These are phyloP conservation scores for Seladonia tumulorum DNA, from an alignment of 2,888 invertebrate genomes.

Conservation along the genomic window DNA sequence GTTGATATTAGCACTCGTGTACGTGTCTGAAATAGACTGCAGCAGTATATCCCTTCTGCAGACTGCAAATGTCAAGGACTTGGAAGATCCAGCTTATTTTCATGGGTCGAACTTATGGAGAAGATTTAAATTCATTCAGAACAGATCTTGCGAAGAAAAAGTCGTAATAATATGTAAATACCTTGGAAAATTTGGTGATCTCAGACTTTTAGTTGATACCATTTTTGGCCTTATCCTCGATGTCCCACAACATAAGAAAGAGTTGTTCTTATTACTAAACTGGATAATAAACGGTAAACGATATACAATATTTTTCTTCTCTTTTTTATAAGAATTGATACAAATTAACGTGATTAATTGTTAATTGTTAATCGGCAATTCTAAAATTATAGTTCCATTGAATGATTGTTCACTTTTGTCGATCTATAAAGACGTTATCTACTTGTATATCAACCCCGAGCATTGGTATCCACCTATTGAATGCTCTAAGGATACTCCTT, in stretches of 20 bases:
- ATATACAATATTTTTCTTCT: constrained; percentile 34
- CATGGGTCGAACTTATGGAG: constrained; percentile 87
- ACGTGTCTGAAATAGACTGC: constrained; percentile 85
- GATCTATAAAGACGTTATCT: constrained; percentile 77
- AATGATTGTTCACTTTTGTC: constrained; percentile 56
- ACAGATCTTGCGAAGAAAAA: constrained; percentile 83
- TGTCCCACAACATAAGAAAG: constrained; percentile 86
- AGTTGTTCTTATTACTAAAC: constrained; percentile 87
- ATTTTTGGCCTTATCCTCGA: constrained; percentile 87
- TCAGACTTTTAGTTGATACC: constrained; percentile 87
- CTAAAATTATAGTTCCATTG: constrained; percentile 67
- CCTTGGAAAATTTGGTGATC: constrained; percentile 86
- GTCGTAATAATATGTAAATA: constrained; percentile 86
- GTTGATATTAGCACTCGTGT: constrained; percentile 86
- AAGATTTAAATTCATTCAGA: constrained; percentile 87
- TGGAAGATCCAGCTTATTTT: constrained; percentile 81
- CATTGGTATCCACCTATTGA: constrained; percentile 79
- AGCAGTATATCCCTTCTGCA: constrained; percentile 85
- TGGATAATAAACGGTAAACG: constrained; percentile 85
- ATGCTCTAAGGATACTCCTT: constrained; percentile 70
- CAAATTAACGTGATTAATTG: constrained; percentile 68
- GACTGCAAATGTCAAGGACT: constrained; percentile 84
- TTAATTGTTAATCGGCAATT: background rate
- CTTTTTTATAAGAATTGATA: constrained; percentile 66
- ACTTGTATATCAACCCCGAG: constrained; percentile 75